Conservation (phyloP, 2,888 invertebrate species). For the Belgica antarctica region DNA sequence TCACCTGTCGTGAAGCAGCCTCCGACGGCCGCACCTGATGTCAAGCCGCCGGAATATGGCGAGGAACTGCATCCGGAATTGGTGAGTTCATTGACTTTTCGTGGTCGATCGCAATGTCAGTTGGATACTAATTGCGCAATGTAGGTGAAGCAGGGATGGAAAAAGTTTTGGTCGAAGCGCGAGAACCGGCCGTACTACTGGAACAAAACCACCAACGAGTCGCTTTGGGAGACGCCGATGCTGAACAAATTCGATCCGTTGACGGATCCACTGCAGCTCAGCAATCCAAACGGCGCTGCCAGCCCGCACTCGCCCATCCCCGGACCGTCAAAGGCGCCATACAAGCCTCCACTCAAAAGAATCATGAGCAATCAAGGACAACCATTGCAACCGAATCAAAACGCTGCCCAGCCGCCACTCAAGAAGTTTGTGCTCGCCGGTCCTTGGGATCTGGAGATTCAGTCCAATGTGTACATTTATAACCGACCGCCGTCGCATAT, state of each 20-base stretch:
- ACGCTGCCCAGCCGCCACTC: constrained; percentile 60
- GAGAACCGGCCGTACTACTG: constrained; percentile 95
- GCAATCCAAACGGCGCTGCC: constrained; percentile 48
- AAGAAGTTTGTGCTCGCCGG: constrained; percentile 86
- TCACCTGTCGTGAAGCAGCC: background rate
- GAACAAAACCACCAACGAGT: constrained; percentile 93
- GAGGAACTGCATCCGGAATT: constrained; percentile 54
- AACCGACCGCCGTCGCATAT: constrained; percentile 81
- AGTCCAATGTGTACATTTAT: constrained; percentile 85
- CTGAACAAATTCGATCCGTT: constrained; percentile 76
- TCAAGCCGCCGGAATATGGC: constrained; percentile 48
- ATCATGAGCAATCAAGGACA: constrained; percentile 52
- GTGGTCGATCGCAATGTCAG: no score
- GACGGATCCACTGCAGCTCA: constrained; percentile 85
- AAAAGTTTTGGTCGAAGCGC: constrained; percentile 93
- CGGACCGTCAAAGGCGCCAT: constrained; percentile 51
- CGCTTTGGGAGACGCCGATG: constrained; percentile 95
- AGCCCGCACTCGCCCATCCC: constrained; percentile 36
- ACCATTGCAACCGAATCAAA: constrained; percentile 25
- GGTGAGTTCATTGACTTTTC: constrained; percentile 44
- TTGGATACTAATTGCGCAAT: no score
- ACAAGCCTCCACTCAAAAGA: constrained; percentile 48
- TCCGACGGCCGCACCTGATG: background rate
- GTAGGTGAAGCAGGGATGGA: constrained; percentile 81
- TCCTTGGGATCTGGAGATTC: constrained; percentile 92